These are phyloP conservation scores for Drosophila putrida DNA, from an alignment of 2,888 invertebrate genomes.

Conservation along the genomic window DNA sequence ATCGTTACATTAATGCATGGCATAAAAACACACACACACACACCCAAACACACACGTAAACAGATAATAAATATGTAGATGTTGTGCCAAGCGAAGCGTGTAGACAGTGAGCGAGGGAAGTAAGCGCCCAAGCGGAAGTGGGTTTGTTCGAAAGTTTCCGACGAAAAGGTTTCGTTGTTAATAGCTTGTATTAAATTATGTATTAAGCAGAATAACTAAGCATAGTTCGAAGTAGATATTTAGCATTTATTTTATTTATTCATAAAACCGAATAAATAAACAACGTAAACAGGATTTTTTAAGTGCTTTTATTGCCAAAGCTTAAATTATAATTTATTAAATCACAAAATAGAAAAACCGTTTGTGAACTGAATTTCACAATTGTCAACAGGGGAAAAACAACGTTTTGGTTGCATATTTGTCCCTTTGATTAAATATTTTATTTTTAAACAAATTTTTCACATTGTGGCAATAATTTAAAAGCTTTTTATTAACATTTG, in stretches of 20 bases:
- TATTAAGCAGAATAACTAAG: conserved; percentile 18
- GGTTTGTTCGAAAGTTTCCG: conserved; percentile 12
- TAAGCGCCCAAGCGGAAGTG: conserved; percentile 43
- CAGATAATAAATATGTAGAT: conserved; percentile 69
- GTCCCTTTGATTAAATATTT: conserved; percentile 1
- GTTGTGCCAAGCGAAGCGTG: conserved; percentile 49
- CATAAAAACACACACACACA: conserved; percentile 58
- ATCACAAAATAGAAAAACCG: background rate
- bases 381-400: background rate
- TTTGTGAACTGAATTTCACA: background rate
- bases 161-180: conserved; percentile 5
- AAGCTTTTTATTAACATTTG: background rate
- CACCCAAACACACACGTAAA: conserved; percentile 26
- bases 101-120: conserved; percentile 48
- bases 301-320: conserved; percentile 6
- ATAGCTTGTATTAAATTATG: conserved; percentile 26
- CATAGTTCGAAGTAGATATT: conserved; percentile 9
- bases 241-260: conserved; percentile 37
- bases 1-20: conserved; percentile 78
- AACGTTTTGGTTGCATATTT: background rate
- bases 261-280: conserved; percentile 18
- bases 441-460: background rate
- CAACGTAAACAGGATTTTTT: background rate
- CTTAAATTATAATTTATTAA: background rate
- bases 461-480: background rate